A percentile compares a stretch with the other conserved stretches of the same genome.
phyloP scores from a whole-genome alignment of 92 coral and sea anemone species.

The Heliopora coerulea region DNA sequence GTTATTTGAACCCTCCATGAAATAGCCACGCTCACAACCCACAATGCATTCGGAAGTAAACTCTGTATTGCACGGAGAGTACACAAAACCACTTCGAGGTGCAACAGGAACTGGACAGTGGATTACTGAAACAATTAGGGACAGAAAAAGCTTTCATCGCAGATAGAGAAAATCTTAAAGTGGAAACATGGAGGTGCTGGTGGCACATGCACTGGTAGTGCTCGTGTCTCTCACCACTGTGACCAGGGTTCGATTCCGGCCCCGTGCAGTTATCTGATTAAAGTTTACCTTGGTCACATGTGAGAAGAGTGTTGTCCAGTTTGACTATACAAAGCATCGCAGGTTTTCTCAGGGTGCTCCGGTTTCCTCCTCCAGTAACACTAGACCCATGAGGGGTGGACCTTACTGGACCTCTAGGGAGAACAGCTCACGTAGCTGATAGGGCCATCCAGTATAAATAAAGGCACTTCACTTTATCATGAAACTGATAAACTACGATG shows the following conservation, averaged over 20 bases:
- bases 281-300: not conserved
- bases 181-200: too few relatives aligned
- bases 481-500: too few relatives aligned
- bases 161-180: not conserved
- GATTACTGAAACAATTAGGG: conserved; percentile 36
- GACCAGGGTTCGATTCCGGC: not conserved
- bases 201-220: too few relatives aligned
- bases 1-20: conserved; percentile 49
- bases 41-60: conserved; percentile 63
- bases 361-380: too few relatives aligned
- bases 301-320: not conserved
- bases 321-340: too few relatives aligned
- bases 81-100: conserved; percentile 64
- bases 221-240: too few relatives aligned
- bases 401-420: too few relatives aligned
- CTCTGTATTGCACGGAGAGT: conserved; percentile 62
- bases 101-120: conserved; percentile 53
- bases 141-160: not conserved
- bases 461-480: too few relatives aligned
- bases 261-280: not conserved
- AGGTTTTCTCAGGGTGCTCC: too few relatives aligned
- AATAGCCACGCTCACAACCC: conserved; percentile 64
- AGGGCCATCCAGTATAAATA: too few relatives aligned
- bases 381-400: too few relatives aligned
- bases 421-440: too few relatives aligned